Evolutionary conservation across 2,797 vertebrate species (phyloP), one percentile per base, ranked within the genome.

Genomic region (Oophaga sylvatica): DNA sequence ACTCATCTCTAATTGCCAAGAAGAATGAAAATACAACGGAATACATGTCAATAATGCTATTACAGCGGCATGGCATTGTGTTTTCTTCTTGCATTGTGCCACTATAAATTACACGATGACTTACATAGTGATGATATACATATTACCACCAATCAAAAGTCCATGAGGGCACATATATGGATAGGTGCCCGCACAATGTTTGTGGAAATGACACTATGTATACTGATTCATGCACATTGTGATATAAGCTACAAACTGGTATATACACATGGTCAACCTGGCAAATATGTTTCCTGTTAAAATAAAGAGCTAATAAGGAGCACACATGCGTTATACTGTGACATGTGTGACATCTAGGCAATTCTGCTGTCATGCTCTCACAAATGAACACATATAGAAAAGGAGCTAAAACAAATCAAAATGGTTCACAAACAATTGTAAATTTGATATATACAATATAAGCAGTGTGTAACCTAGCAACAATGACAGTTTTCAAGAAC

Each of bases 1-100:
- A 91, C 90, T 90, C 86, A 90, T 84, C 90, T 89, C 7, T 68
- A 92, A 90, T 48, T 91, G 86, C 20, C 60, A n/a, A 90, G 91
- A 91, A 85, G 91, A 68, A 15, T 70, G 59, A 12, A 89, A 81
- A 48, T 89, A 76, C 29, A 13, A 26, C 67, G 19, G 70, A 22
- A 15, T 68, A 81, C 80, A 2, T 81, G 5, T 57, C 1, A 79
- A 45, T 59, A 90, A 81, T 87, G 19, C 86, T 91, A 53, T 87
- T n/a, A 90, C 85, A 87, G 77, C 15, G 90, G 87, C 76, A 63
- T 53, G 13, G 79, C 5, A 85, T 0, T 65, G 63, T 45, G 1
- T 29, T 53, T 65, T 63, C 31, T 84, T 65, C 2, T 22, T 75
- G 56, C 60, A 22, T 57, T 68, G 48, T 71, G 4, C 17, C 20